Evolutionary conservation across 2,888 invertebrate genomes (phyloP), one percentile per base, ranked within the genome.

Genomic region (Ophioninae sp.): DNA sequence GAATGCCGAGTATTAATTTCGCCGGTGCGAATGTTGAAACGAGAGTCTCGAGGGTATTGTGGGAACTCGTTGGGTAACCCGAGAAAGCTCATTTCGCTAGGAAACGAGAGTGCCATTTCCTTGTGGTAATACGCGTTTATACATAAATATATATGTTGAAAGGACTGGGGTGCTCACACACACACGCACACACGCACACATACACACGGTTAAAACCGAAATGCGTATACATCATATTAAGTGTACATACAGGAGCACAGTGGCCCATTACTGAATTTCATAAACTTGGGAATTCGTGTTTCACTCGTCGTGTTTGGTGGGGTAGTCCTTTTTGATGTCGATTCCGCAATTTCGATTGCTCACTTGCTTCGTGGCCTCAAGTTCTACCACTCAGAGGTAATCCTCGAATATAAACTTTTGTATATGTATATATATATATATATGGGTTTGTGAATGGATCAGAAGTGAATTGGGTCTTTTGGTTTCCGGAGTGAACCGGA

Each of bases 1-100:
- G 77, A 74, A 74, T 81, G 64, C 64, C 59, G 80, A 64, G 69
- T 80, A 83, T 83, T 83, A 83, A 83, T 83, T 80, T 83, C 69
- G 77, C 74, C 74, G n/a, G 65, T 77, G 74, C 57, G 69, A 70
- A 77, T 62, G 81, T 65, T 81, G 64, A 68, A 81, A 80, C 80
- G 77, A 59, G 83, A 50, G 80, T 80, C 77, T 78, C 64, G 83
- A 80, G 77, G 39, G 76, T 39, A 76, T 68, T 68, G 76, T 44
- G 83, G 59, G 83, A 78, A 62, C 56, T 56, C 67, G 7, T n/a
- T 56, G 73, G 69, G 82, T 37, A 59, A 81, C 68, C 59, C 69
- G 41, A 74, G 69, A 65, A 83, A 77, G 77, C 76, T 83, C 83
- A 70, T 77, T 83, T 80, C 72, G 73, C 77, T 68, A 65, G 80